Conservation (phyloP, 2,113 vertebrate species). For the Larimichthys crocea region DNA sequence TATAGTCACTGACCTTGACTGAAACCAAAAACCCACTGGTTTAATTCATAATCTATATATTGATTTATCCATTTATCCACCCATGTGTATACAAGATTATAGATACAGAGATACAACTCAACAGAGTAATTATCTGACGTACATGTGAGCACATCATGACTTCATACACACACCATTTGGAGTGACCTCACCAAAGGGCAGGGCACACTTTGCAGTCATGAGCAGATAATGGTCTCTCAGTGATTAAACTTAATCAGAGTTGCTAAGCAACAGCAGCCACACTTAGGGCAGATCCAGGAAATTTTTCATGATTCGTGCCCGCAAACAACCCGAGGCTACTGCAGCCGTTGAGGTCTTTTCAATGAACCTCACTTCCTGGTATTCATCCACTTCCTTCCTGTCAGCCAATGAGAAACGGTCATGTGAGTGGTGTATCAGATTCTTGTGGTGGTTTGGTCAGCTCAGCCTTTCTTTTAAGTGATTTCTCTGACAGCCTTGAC, state of each 20-base stretch:
- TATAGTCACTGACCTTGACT: not conserved
- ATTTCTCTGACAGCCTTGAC: constrained; percentile 52
- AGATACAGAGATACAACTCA: not conserved
- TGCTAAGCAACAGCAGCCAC: constrained; percentile 66
- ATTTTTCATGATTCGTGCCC: constrained; percentile 29
- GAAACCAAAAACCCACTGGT: not conserved
- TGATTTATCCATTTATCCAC: not conserved
- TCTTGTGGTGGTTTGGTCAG: not conserved
- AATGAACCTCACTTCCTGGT: constrained; percentile 68
- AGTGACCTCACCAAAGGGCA: constrained; percentile 65
- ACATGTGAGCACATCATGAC: constrained; percentile 13
- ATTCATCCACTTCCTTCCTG: constrained; percentile 81
- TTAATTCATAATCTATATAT: not conserved
- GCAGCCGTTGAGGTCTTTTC: too few relatives aligned
- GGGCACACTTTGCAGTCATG: constrained; percentile 27
- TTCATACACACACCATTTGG: constrained; percentile 15
- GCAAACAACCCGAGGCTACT: constrained; percentile 21
- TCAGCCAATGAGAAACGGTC: constrained; percentile 49
- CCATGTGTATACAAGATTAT: not conserved
- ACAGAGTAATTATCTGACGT: not conserved
- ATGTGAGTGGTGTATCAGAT: constrained; percentile 20
- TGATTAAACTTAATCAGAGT: constrained; percentile 67
- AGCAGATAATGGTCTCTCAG: constrained; percentile 58
- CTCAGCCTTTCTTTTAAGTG: constrained; percentile 40
- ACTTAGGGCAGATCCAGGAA: constrained; percentile 40